A percentile compares a stretch with the other conserved stretches of the same genome.
phyloP scores from a whole-genome alignment of 2,888 invertebrate species.

The Megaustenia siamemsis region DNA sequence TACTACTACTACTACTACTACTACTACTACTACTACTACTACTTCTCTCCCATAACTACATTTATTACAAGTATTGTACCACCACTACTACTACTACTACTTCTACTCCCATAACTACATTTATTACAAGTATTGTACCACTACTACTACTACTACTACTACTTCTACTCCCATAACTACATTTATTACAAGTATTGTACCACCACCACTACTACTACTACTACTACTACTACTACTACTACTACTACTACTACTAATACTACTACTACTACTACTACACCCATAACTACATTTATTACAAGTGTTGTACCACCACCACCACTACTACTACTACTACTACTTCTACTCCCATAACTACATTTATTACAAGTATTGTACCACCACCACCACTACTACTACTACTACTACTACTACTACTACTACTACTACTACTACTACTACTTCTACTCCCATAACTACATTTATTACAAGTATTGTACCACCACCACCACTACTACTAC shows the following conservation, averaged over 20 bases:
- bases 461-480: not conserved
- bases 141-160: not conserved
- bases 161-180: not conserved
- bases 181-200: not conserved
- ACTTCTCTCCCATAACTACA: not conserved
- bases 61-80: no score
- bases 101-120: not conserved
- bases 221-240: slow-evolving; percentile 10
- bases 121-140: not conserved
- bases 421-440: not conserved
- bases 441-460: not conserved
- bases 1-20: not conserved
- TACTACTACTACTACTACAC: not conserved
- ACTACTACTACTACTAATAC: not conserved
- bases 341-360: not conserved
- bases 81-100: not conserved
- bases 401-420: not conserved
- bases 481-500: not conserved
- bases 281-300: not conserved
- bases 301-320: not conserved
- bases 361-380: no score
- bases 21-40: not conserved
- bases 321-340: not conserved
- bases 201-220: not conserved
- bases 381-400: not conserved